These are phyloP conservation scores for Acronicta aceris DNA, from an alignment of 2,888 invertebrate species.

Conservation along the genomic window DNA sequence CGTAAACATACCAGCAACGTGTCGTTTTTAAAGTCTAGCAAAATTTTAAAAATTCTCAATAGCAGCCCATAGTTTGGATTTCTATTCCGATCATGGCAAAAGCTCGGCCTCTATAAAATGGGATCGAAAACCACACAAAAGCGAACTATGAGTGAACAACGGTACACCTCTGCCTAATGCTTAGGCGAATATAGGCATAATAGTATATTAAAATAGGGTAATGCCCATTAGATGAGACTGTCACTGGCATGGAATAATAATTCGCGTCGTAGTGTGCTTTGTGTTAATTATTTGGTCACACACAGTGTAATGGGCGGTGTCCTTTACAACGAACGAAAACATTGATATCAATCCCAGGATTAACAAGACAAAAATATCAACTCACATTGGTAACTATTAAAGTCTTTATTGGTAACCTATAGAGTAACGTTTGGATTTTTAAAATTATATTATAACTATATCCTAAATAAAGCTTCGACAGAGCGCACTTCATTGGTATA, in stretches of 20 bases:
- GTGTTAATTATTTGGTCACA: neutral
- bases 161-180: no score
- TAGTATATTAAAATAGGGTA: no score
- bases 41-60: no score
- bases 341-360: slow-evolving; percentile 14
- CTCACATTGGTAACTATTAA: slow-evolving; percentile 47
- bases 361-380: slow-evolving; percentile 34
- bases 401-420: slow-evolving; percentile 16
- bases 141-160: no score
- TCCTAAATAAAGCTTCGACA: slow-evolving; percentile 56
- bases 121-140: no score
- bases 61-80: no score
- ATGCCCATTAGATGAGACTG: no score
- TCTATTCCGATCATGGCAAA: no score
- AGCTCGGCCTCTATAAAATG: no score
- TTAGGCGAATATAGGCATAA: no score
- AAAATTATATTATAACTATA: slow-evolving; percentile 20
- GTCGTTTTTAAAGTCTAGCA: no score
- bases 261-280: neutral
- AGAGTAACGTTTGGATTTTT: slow-evolving; percentile 20
- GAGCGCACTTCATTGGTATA: slow-evolving; percentile 33
- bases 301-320: neutral
- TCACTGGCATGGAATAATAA: no score
- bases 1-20: neutral
- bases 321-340: slow-evolving; percentile 1